These are phyloP conservation scores for Indicator indicator DNA, from an alignment of 2,113 vertebrate species.

Conservation along the genomic window DNA sequence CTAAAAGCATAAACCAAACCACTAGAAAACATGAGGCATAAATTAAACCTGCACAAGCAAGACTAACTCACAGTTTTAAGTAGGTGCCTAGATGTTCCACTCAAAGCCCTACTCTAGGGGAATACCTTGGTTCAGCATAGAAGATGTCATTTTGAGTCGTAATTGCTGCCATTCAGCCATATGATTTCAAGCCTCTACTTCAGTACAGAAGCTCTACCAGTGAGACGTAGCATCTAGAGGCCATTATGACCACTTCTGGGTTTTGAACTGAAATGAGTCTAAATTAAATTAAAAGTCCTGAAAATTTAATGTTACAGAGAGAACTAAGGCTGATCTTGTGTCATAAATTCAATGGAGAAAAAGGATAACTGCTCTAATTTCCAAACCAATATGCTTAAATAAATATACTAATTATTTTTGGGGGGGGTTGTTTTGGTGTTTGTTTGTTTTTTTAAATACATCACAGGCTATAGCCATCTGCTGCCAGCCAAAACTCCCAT, in stretches of 20 bases:
- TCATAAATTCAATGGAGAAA: background rate
- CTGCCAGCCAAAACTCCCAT: constrained; percentile 76
- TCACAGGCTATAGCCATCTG: constrained; percentile 79
- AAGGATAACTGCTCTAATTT: background rate
- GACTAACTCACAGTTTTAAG: background rate
- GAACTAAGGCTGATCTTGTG: background rate
- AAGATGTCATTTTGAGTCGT: background rate
- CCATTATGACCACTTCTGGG: background rate
- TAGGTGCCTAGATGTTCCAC: background rate
- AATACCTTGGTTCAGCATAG: background rate
- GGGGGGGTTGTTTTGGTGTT: background rate
- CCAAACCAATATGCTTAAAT: background rate
- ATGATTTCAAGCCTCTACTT: background rate
- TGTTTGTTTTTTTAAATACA: background rate
- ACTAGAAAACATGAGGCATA: background rate
- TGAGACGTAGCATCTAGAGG: background rate
- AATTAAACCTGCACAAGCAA: background rate
- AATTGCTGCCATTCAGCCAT: background rate
- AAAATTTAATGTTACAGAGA: background rate
- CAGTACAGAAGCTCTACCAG: background rate
- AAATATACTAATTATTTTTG: background rate
- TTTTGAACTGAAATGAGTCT: background rate
- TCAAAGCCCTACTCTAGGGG: background rate
- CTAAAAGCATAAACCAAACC: background rate
- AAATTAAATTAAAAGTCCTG: background rate